phyloP scores from a whole-genome alignment of 2,797 vertebrate genomes.

The Eleutherodactylus coqui region DNA sequence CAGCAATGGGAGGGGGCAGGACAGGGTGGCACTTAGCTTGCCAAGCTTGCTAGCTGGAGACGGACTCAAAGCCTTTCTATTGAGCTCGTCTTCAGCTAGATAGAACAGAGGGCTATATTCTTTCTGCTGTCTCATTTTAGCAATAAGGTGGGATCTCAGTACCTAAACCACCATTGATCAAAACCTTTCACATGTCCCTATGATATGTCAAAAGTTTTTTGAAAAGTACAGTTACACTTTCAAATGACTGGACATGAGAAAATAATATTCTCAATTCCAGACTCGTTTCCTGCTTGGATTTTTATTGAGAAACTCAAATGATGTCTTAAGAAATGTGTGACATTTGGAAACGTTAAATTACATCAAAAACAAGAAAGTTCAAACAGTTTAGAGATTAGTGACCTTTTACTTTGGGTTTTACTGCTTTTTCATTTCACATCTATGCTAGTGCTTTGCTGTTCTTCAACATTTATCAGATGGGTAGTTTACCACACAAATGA shows the following conservation, averaged over 20 bases:
- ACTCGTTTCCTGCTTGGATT: not conserved
- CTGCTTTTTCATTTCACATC: constrained; percentile 6
- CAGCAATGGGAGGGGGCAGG: too few relatives aligned
- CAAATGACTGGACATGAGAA: not conserved
- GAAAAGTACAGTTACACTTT: too few relatives aligned
- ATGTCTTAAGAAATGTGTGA: not conserved
- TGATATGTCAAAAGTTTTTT: too few relatives aligned
- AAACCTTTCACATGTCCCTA: too few relatives aligned
- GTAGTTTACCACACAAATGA: constrained; percentile 19
- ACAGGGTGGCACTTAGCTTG: too few relatives aligned
- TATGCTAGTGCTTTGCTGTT: constrained; percentile 1
- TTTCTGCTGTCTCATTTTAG: too few relatives aligned
- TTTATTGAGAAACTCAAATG: not conserved
- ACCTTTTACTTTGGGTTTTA: constrained; percentile 29
- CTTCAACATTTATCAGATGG: constrained; percentile 25
- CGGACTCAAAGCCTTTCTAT: too few relatives aligned
- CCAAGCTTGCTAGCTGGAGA: too few relatives aligned
- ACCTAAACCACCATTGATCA: too few relatives aligned
- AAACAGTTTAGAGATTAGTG: constrained; percentile 13
- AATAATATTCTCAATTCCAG: not conserved
- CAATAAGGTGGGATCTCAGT: too few relatives aligned
- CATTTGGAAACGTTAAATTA: constrained; percentile 24
- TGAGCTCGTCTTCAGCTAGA: too few relatives aligned
- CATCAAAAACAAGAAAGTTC: constrained; percentile 21
- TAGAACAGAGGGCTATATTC: too few relatives aligned